These are phyloP conservation scores for Erythrolamprus reginae DNA, from an alignment of 2,113 vertebrate genomes.

Conservation along the genomic window DNA sequence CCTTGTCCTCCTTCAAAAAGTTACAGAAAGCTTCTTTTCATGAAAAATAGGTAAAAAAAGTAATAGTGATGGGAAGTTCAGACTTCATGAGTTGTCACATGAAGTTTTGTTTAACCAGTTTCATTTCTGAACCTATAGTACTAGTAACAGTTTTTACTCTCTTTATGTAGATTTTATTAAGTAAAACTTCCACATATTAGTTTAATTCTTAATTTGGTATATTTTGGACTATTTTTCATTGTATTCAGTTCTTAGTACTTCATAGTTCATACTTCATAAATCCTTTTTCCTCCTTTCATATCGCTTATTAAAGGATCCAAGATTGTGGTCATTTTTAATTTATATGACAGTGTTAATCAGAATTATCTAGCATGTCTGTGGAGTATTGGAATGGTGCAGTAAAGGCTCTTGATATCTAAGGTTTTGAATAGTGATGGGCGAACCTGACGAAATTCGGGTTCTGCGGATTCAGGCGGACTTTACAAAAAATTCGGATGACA, in stretches of 20 bases:
- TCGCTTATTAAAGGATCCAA: neutral
- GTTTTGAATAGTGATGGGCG: too few relatives aligned
- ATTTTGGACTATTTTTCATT: neutral
- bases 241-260: neutral
- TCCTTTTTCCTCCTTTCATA: neutral
- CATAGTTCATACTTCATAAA: neutral
- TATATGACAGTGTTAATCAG: neutral
- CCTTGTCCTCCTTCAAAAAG: neutral
- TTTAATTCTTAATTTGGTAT: neutral
- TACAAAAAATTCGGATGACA: too few relatives aligned
- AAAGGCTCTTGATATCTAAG: neutral
- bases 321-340: neutral
- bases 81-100: neutral
- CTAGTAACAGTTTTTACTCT: neutral
- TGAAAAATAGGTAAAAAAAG: neutral
- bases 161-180: neutral
- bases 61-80: neutral
- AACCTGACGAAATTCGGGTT: too few relatives aligned
- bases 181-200: neutral
- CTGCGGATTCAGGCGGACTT: too few relatives aligned
- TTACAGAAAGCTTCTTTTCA: neutral
- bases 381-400: neutral
- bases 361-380: neutral
- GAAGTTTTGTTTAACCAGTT: neutral
- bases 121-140: neutral